phyloP scores from a whole-genome alignment of 2,888 invertebrate species.

The Bembecia ichneumoniformis region DNA sequence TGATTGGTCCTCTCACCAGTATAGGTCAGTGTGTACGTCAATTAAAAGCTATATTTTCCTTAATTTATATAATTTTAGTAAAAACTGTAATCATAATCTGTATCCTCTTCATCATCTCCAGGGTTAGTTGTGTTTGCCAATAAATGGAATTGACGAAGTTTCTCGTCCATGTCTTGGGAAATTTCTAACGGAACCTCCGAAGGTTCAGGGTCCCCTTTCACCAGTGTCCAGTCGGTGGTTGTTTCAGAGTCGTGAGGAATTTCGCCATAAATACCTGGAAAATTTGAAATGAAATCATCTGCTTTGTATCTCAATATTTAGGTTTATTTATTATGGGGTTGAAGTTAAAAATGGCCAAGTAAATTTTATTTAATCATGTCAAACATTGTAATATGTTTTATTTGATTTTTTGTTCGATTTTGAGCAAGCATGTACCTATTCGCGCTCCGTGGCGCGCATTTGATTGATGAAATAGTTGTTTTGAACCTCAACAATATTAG shows the following conservation, averaged over 20 bases:
- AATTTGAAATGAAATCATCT: neutral
- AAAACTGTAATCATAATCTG: constrained; percentile 51
- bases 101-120: constrained; percentile 36
- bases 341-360: too few relatives aligned
- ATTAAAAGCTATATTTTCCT: constrained; percentile 11
- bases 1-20: too few relatives aligned
- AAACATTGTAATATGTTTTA: too few relatives aligned
- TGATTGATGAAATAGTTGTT: too few relatives aligned
- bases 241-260: constrained; percentile 33
- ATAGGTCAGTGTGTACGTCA: neutral
- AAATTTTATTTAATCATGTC: too few relatives aligned
- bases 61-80: constrained; percentile 34
- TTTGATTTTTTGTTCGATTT: too few relatives aligned
- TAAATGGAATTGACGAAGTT: constrained; percentile 44
- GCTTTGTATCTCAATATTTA: neutral
- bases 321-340: too few relatives aligned
- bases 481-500: too few relatives aligned
- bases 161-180: constrained; percentile 39
- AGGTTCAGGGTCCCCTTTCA: constrained; percentile 33
- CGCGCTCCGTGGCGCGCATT: too few relatives aligned
- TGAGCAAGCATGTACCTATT: too few relatives aligned
- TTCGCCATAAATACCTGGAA: constrained; percentile 42
- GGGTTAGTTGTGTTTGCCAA: constrained; percentile 36
- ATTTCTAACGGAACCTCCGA: constrained; percentile 30
- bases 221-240: constrained; percentile 43